phyloP scores from a whole-genome alignment of 2,888 invertebrate species.

The Ennomos quercinarius region DNA sequence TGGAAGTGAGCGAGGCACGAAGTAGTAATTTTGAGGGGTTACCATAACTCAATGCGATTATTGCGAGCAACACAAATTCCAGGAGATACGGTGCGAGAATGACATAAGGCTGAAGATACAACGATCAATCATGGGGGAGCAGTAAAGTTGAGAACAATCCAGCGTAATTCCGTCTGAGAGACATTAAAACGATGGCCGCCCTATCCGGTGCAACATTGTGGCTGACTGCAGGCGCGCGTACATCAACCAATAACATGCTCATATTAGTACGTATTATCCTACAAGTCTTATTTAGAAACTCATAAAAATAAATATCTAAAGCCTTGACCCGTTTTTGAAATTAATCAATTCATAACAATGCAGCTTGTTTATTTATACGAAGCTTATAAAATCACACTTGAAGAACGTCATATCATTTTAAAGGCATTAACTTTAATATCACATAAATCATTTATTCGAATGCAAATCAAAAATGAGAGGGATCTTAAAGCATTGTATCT shows the following conservation, averaged over 20 bases:
- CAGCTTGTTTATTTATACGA: conserved; percentile 20
- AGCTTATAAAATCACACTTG: conserved; percentile 42
- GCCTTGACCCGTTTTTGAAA: conserved; percentile 11
- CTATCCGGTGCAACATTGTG: conserved; percentile 85
- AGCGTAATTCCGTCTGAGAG: conserved; percentile 84
- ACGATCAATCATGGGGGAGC: conserved; percentile 83
- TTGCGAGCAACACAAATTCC: conserved; percentile 78
- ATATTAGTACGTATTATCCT: conserved; percentile 24
- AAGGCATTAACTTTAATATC: conserved; percentile 64
- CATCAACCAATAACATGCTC: conserved; percentile 48
- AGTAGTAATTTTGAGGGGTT: conserved; percentile 67
- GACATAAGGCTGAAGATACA: conserved; percentile 83
- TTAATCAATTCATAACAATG: conserved; percentile 35
- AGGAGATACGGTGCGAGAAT: conserved; percentile 79
- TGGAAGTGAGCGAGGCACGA: conserved; percentile 34
- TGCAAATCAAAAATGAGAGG: conserved; percentile 71
- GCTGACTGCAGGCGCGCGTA: conserved; percentile 50
- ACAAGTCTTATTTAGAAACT: conserved; percentile 9
- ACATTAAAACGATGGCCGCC: conserved; percentile 84
- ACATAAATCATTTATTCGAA: conserved; percentile 79
- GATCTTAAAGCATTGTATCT: conserved; percentile 74
- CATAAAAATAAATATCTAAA: background rate
- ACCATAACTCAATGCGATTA: conserved; percentile 80
- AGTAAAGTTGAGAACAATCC: conserved; percentile 85
- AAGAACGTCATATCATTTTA: conserved; percentile 52